Base-by-base conservation (phyloP, 2,888 invertebrate genomes). In the Theretra japonica region DNA sequence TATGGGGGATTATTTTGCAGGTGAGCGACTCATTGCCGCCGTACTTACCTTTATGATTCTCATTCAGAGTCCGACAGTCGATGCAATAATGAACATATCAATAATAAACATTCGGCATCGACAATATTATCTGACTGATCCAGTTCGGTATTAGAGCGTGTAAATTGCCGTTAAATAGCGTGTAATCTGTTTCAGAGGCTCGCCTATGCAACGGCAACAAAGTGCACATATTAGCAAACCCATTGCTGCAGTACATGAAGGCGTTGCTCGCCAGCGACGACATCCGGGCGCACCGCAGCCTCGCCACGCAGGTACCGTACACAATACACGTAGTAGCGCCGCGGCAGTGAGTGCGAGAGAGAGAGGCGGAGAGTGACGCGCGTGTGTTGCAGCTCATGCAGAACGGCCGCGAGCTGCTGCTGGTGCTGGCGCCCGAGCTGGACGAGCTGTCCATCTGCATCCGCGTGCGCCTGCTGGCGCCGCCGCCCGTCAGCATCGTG, bases 1-100 rank as follows among this genome's bases (percentile, higher is more conserved):
- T 0, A 93, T 94, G 91, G 94, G 94, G 11, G 94, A 94, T 73
- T 94, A 94, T 78, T 94, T 94, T 77, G 93, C 93, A 76, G 94
- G 94, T 93, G 83, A 78, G 48, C 72, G 48, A 69, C 28, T 50
- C 21, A 7, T 41, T 41, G 41, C 1, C 41, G 41, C 4, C 41
- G 2, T 8, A 11, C 8, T 41, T 41, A 41, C 11, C 11, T 41
- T 41, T 41, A 41, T 41, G 41, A 41, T 41, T 41, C 41, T 11
- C 0, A 7, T 8, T 8, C 11, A 33, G 0, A 33, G 1, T n/a
- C n/a, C n/a, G n/a, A n/a, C n/a, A n/a, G n/a, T 33, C 33, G 33
- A 8, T 33, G 11, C 41, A 11, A 41, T 11, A 41, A 41, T 41
- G 41, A 41, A 41, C 11, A 1, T 41, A 11, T 41, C 1, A 11